These are phyloP conservation scores for Passer montanus DNA, from an alignment of 2,113 vertebrate species.

Conservation along the genomic window DNA sequence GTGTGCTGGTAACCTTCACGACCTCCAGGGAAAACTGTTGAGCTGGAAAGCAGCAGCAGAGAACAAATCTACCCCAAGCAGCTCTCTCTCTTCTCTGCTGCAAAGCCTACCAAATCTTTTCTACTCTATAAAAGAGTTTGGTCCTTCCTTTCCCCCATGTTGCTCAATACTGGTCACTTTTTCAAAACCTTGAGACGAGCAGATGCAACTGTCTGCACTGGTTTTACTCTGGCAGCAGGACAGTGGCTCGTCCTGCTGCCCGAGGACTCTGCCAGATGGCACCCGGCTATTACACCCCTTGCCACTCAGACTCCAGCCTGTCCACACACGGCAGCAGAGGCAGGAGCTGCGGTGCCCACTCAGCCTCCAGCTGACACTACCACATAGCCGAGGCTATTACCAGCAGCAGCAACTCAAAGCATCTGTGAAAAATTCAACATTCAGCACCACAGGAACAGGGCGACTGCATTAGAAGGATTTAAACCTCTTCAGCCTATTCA, in stretches of 20 bases:
- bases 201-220: slow-evolving; percentile 10
- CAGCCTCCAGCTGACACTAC: neutral
- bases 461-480: neutral
- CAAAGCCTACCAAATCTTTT: neutral
- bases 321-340: neutral
- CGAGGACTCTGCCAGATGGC: slow-evolving; percentile 28
- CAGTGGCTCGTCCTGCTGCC: neutral
- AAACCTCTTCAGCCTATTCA: neutral
- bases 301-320: neutral
- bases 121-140: neutral
- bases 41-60: neutral
- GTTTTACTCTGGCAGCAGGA: neutral
- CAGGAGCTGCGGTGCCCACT: neutral
- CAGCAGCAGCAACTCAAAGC: neutral
- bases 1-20: neutral
- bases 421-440: neutral
- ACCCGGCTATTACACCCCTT: neutral
- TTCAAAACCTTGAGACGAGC: neutral
- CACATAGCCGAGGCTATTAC: neutral
- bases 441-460: neutral
- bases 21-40: neutral
- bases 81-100: neutral
- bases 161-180: neutral
- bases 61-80: neutral
- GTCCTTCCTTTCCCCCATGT: neutral